Evolutionary conservation across 2,797 vertebrate genomes (phyloP).

Genomic region (Fratercula arctica): DNA sequence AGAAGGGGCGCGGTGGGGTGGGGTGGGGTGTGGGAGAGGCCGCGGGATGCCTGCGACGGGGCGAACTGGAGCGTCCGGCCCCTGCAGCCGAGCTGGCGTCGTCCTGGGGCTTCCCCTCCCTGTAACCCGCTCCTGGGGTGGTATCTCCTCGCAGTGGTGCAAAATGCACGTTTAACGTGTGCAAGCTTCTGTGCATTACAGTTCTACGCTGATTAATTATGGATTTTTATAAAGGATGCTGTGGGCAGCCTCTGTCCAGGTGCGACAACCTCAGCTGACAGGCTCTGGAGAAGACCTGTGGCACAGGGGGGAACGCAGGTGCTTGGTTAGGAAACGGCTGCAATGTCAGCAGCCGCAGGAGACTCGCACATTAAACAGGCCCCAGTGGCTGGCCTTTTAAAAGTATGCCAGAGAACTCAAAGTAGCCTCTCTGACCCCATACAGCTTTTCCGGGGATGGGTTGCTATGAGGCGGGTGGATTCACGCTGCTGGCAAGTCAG

Average conservation of each 20-base stretch:
- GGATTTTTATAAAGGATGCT: not conserved
- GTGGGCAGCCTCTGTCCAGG: not conserved
- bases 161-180: accelerated
- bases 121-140: not conserved
- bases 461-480: not conserved
- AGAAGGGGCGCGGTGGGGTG: not conserved
- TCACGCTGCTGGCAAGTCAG: not conserved
- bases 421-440: not conserved
- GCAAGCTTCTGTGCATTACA: not conserved
- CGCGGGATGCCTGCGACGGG: not conserved
- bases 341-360: not conserved
- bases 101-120: not conserved
- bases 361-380: accelerated
- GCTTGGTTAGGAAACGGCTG: accelerated
- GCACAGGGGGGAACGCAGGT: not conserved
- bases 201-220: not conserved
- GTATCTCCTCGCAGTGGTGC: accelerated
- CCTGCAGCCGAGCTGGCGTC: not conserved
- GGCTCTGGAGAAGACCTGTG: not conserved
- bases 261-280: not conserved
- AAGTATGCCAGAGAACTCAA: not conserved
- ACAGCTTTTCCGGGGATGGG: not conserved
- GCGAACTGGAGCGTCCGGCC: accelerated
- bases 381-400: not conserved
- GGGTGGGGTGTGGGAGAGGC: not conserved